Evolutionary conservation across 2,888 invertebrate genomes (phyloP), one percentile per base, ranked within the genome.

Genomic region (Salpingus planirostris): DNA sequence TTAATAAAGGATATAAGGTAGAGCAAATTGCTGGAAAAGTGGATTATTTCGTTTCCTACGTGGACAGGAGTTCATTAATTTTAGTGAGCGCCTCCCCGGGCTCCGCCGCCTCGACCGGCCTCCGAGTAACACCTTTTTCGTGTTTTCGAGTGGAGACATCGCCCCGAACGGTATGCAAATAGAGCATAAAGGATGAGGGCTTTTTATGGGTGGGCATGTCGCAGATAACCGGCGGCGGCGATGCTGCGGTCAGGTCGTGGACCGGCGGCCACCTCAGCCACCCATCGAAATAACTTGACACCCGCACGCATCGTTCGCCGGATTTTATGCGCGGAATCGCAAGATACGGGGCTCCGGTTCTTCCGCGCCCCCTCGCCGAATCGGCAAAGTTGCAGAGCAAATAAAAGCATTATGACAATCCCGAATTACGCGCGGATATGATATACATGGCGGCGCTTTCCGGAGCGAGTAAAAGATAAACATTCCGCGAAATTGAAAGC

Each of bases 121-220:
- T 36, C 40, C 37, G 50, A 56, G 64, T 59, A 66, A 66, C 66
- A 66, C 66, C 65, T 66, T 66, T 66, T 66, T 64, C 65, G 59
- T 65, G 66, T 66, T 62, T 54, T 18, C 26, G 12, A 26, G 11
- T 49, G 55, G 56, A 60, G 61, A 59, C 60, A 55, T 52, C 52
- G 59, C 56, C 50, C 49, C 53, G 54, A 55, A 56, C 59, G 62
- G 58, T 62, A 64, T 64, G 63, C 64, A 65, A 64, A 63, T 62
- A 55, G 53, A 54, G 50, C 50, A 55, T 54, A 55, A 54, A 52
- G 50, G 54, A 53, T 50, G 51, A 50, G 51, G 42, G 50, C 46
- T 52, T 50, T 50, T 49, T 49, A 52, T 47, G 43, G 40, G 49
- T 46, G 47, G 40, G 49, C 44, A 48, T 49, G 46, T 46, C 6